phyloP scores from a whole-genome alignment of 1,140 invertebrate species.

The Ctenoplectra terminalis region DNA sequence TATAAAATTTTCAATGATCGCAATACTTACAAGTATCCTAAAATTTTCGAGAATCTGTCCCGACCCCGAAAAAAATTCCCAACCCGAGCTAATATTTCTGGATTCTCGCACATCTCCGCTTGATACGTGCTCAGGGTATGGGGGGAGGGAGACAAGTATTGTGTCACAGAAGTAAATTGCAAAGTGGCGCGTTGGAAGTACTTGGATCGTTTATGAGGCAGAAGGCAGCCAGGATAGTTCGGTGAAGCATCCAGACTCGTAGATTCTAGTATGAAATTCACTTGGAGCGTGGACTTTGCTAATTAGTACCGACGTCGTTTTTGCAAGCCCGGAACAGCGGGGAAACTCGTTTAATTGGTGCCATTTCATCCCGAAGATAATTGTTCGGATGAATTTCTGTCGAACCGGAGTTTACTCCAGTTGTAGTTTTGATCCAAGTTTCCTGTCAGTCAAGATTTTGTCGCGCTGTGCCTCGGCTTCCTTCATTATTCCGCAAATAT shows the following conservation, averaged over 20 bases:
- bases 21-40: too few relatives aligned
- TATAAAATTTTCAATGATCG: too few relatives aligned
- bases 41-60: too few relatives aligned
- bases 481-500: conserved; percentile 19
- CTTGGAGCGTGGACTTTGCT: conserved; percentile 62
- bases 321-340: conserved; percentile 38
- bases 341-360: conserved; percentile 57
- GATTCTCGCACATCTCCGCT: too few relatives aligned
- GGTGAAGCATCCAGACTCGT: conserved; percentile 12
- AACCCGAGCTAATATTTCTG: too few relatives aligned
- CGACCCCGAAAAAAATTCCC: too few relatives aligned
- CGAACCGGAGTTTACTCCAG: conserved; percentile 54
- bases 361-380: conserved; percentile 55
- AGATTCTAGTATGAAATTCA: conserved; percentile 58
- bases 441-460: conserved; percentile 33
- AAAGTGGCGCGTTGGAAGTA: conserved; percentile 39
- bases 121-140: not conserved
- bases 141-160: not conserved
- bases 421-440: conserved; percentile 55
- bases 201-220: conserved; percentile 25
- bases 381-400: conserved; percentile 56
- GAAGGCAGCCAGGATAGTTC: conserved; percentile 2
- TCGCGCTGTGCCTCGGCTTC: not conserved
- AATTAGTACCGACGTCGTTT: conserved; percentile 58
- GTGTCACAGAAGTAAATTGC: not conserved